A percentile compares a stretch with the other conserved stretches of the same genome.
Evolutionary conservation across 2,888 invertebrate species (phyloP).

Genomic region (Orthosia gracilis): DNA sequence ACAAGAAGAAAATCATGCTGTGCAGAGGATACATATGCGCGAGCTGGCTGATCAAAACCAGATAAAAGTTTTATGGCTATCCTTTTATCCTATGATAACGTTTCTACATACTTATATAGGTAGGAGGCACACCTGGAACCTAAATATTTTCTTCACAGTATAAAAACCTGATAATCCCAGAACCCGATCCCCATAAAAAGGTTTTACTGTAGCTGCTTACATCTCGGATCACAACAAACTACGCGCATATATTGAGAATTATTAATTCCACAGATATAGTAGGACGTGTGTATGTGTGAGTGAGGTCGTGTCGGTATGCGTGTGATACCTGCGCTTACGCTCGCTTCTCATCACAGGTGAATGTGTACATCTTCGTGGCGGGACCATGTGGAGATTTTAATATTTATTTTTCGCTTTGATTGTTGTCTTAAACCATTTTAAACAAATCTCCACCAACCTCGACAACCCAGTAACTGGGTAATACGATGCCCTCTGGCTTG

Average conservation of each 20-base stretch:
- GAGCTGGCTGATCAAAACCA: too few species aligned
- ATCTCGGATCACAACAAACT: constrained; percentile 60
- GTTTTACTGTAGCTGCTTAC: constrained; percentile 24
- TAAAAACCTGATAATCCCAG: constrained; percentile 18
- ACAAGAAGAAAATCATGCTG: too few species aligned
- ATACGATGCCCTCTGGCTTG: too few species aligned
- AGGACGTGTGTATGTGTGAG: constrained; percentile 5
- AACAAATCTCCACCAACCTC: too few species aligned
- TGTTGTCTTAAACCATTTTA: too few species aligned
- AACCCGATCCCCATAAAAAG: constrained; percentile 44
- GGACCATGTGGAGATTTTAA: constrained; percentile 25
- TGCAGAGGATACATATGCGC: too few species aligned
- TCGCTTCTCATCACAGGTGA: constrained; percentile 61
- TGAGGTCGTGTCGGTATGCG: constrained; percentile 23
- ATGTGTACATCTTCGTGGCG: constrained; percentile 12
- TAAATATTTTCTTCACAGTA: constrained; percentile 2
- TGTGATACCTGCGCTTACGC: constrained; percentile 61
- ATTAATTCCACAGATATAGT: constrained; percentile 16
- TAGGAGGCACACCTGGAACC: neutral
- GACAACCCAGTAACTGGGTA: too few species aligned
- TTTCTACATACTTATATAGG: too few species aligned
- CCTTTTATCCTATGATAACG: too few species aligned
- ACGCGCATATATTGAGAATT: constrained; percentile 37
- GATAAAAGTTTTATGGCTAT: too few species aligned
- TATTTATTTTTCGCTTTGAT: neutral